These are phyloP conservation scores for Drosophila sechellia DNA, from an alignment of 1,140 invertebrate genomes.

Conservation along the genomic window DNA sequence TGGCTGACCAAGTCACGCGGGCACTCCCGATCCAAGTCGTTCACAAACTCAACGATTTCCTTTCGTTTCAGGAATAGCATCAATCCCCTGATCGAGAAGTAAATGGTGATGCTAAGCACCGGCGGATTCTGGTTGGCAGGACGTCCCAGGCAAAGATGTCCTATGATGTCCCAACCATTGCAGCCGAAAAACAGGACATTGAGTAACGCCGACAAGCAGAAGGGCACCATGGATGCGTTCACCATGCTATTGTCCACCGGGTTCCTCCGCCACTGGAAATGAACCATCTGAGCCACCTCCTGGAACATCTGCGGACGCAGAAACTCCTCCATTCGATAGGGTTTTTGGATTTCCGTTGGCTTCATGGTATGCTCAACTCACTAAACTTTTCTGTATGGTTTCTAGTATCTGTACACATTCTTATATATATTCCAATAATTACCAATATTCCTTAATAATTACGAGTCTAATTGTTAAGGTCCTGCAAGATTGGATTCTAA, in stretches of 20 bases:
- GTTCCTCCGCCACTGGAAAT: slow-evolving; percentile 27
- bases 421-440: no score
- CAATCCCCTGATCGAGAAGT: slow-evolving; percentile 49
- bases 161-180: slow-evolving; percentile 17
- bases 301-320: slow-evolving; percentile 20
- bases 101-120: slow-evolving; percentile 36
- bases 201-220: slow-evolving; percentile 4
- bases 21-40: slow-evolving; percentile 48
- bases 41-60: slow-evolving; percentile 39
- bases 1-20: slow-evolving; percentile 28
- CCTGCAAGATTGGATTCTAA: slow-evolving; percentile 8
- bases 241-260: slow-evolving; percentile 22
- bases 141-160: background rate
- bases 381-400: background rate
- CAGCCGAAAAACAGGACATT: slow-evolving; percentile 9
- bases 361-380: slow-evolving; percentile 7
- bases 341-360: slow-evolving; percentile 2
- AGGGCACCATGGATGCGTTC: slow-evolving; percentile 14
- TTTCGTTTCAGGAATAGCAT: slow-evolving; percentile 38
- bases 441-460: background rate
- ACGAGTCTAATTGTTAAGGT: slow-evolving; percentile 4
- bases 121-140: slow-evolving; percentile 30
- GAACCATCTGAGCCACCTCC: background rate
- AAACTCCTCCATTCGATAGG: slow-evolving; percentile 33
- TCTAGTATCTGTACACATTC: background rate